Evolutionary conservation across 2,797 vertebrate species (phyloP).

Genomic region (Lophius americanus): DNA sequence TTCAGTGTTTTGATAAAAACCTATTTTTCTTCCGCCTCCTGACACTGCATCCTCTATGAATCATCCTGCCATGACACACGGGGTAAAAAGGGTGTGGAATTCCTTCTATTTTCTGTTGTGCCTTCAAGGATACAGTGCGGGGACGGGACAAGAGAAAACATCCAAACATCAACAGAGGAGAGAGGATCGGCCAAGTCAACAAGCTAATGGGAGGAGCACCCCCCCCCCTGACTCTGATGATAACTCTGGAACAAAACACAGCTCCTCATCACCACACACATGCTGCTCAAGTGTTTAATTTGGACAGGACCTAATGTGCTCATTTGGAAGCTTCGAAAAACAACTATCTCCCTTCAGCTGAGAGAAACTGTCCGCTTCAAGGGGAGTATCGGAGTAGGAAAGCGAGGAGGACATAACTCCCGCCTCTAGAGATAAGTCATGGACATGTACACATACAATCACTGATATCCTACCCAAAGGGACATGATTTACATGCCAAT

Average conservation of each 20-base stretch:
- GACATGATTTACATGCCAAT: slow-evolving; percentile 76
- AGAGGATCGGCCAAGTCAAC: slow-evolving; percentile 55
- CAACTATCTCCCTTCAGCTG: slow-evolving; percentile 31
- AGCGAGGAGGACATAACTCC: slow-evolving; percentile 61
- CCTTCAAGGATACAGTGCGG: slow-evolving; percentile 26
- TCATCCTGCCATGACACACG: slow-evolving; percentile 57
- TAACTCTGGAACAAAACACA: slow-evolving; percentile 33
- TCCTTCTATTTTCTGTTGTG: slow-evolving; percentile 28
- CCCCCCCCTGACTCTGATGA: slow-evolving; percentile 35
- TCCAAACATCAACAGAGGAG: slow-evolving; percentile 57
- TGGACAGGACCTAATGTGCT: slow-evolving; percentile 45
- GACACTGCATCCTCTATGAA: slow-evolving; percentile 56
- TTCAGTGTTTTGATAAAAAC: slow-evolving; percentile 32
- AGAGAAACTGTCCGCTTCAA: slow-evolving; percentile 22
- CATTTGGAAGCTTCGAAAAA: slow-evolving; percentile 28
- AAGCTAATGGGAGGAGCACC: slow-evolving; percentile 57
- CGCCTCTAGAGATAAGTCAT: slow-evolving; percentile 68
- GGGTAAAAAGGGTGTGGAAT: slow-evolving; percentile 54
- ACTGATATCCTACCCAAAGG: slow-evolving; percentile 62
- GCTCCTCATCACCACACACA: slow-evolving; percentile 66
- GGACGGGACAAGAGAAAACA: slow-evolving; percentile 48
- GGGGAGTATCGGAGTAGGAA: slow-evolving; percentile 39
- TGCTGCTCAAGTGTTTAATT: slow-evolving; percentile 63
- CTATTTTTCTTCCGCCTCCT: slow-evolving; percentile 36
- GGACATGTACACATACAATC: slow-evolving; percentile 55